These are phyloP conservation scores for Chymomyza amoena DNA, from an alignment of 2,888 invertebrate genomes.

Conservation along the genomic window DNA sequence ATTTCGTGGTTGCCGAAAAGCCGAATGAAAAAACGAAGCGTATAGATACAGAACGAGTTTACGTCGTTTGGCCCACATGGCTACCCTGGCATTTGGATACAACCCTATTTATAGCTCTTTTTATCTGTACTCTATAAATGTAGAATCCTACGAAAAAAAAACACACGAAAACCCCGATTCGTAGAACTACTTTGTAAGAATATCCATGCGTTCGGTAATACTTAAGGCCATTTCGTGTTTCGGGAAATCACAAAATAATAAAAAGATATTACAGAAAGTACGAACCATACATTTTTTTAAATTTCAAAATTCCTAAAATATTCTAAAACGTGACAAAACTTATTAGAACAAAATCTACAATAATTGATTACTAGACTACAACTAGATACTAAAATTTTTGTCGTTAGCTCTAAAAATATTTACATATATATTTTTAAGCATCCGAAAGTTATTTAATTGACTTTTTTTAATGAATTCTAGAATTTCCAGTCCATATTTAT, in stretches of 20 bases:
- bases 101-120: not conserved
- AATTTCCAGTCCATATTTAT: not conserved
- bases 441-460: not conserved
- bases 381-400: no score
- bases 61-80: not conserved
- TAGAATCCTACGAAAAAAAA: not conserved
- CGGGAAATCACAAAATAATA: not conserved
- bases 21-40: not conserved
- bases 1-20: slow-evolving; percentile 48
- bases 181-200: not conserved
- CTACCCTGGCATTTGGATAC: not conserved
- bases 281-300: no score
- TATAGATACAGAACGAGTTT: not conserved
- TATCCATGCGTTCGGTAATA: not conserved
- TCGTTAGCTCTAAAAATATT: no score
- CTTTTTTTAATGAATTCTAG: not conserved
- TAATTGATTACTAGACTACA: no score
- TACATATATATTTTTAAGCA: no score
- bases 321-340: no score
- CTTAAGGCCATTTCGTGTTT: not conserved
- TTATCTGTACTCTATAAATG: not conserved
- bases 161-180: not conserved
- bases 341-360: no score
- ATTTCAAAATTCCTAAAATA: no score
- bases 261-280: no score